Conservation (phyloP, 30 jellyfish, hydroid and myxozoan species). For the Hydractinia symbiolongicarpus region DNA sequence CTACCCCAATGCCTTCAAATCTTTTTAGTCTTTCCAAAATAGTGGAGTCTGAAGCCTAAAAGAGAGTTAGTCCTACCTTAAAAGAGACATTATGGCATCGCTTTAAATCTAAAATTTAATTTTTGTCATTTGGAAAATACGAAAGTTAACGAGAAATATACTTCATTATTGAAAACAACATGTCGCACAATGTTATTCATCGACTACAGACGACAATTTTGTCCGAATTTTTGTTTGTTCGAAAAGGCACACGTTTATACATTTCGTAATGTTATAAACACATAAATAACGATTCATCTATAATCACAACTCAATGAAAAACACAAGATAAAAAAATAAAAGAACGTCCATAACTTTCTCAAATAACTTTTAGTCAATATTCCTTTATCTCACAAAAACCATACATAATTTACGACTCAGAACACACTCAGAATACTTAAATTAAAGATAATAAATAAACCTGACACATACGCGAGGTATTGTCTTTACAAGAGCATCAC, state of each 20-base stretch:
- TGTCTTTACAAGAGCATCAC: conserved; percentile 35
- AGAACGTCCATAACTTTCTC: background rate
- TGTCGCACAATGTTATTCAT: too few relatives aligned
- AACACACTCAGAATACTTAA: background rate
- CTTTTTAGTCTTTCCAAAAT: conserved; percentile 1
- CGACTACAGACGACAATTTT: too few relatives aligned
- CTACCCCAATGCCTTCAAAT: conserved; percentile 32
- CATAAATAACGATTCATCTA: too few relatives aligned
- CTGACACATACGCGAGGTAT: conserved; percentile 29
- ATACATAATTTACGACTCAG: background rate
- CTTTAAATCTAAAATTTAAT: too few relatives aligned
- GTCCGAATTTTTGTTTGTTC: too few relatives aligned
- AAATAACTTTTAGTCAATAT: background rate
- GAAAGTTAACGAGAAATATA: too few relatives aligned
- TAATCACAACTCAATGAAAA: too few relatives aligned
- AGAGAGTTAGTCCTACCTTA: background rate
- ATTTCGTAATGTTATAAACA: too few relatives aligned
- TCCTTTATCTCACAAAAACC: background rate
- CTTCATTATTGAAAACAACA: too few relatives aligned
- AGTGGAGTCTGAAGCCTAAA: conserved; percentile 2
- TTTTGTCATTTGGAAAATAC: too few relatives aligned
- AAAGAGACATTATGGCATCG: too few relatives aligned
- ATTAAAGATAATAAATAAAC: background rate
- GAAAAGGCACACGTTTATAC: too few relatives aligned
- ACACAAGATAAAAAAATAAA: background rate